Evolutionary conservation across 2,113 vertebrate species (phyloP), one percentile per base, ranked within the genome.

Genomic region (Etheostoma spectabile): DNA sequence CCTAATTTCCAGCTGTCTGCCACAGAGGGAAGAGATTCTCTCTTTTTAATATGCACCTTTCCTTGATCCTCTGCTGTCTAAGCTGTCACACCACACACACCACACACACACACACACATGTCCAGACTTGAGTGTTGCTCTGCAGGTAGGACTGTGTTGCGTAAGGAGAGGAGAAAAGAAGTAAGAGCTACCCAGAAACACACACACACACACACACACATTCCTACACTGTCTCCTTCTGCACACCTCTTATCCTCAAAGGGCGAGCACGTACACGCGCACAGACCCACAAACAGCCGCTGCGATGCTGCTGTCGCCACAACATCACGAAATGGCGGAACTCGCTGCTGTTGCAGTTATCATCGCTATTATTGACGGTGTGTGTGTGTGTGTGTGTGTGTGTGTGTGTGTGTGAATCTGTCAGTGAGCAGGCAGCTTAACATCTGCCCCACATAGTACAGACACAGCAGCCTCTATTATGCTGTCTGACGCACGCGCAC

Each of bases 251-350:
- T n/a, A 5, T 46, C 38, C 30, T 16, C 33, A 15, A 3, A 33
- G 8, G 8, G 22, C 60, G 62, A 67, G 59, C 77, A 33, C 78
- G 22, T 35, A 78, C 70, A 65, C 70, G 65, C 65, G 49, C 76
- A n/a, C 63, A 75, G 11, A 49, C 69, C 6, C 49, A 66, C 69
- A 62, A 45, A 73, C 84, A 85, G 76, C 62, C 64, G 21, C 78
- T 64, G 85, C 61, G 68, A 83, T 70, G 84, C 80, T 82, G 90
- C 86, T 91, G 89, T 86, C 87, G 86, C 83, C 86, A 91, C 88
- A 90, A 91, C 87, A 89, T 88, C 92, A 75, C 87, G 92, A 94
- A 94, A 94, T 94, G 93, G 93, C 93, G 93, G 93, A 93, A 93
- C 89, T 89, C 83, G 84, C 84, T 91, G 62, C 79, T 83, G 83